Evolutionary conservation across 1,140 invertebrate species (phyloP).

Genomic region (Ooceraea biroi): DNA sequence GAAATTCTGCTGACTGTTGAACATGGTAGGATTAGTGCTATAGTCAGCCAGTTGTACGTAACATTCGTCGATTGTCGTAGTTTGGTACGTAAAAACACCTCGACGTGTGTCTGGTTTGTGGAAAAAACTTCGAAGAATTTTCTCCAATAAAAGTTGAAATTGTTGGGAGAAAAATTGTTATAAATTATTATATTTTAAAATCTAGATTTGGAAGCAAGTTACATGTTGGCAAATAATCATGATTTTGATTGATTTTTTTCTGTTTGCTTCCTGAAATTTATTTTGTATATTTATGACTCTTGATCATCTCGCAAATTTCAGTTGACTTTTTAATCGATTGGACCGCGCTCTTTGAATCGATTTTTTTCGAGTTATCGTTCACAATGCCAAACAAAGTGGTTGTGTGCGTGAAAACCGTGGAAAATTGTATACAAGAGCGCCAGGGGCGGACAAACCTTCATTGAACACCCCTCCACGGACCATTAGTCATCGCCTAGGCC

Average conservation of each 20-base stretch:
- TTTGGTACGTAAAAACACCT: background rate
- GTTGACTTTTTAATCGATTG: slow-evolving; percentile 60
- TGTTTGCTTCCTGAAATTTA: background rate
- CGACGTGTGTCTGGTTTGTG: background rate
- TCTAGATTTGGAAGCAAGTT: background rate
- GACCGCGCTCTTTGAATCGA: slow-evolving; percentile 64
- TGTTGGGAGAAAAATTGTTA: background rate
- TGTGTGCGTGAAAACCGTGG: slow-evolving; percentile 72
- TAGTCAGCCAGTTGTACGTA: slow-evolving; percentile 42
- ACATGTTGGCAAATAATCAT: background rate
- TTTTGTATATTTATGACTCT: slow-evolving; percentile 23
- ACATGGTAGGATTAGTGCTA: slow-evolving; percentile 46
- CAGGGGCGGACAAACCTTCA: slow-evolving; percentile 62
- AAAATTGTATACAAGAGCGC: slow-evolving; percentile 75
- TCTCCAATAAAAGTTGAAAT: background rate
- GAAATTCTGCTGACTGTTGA: slow-evolving; percentile 62
- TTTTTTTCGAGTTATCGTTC: slow-evolving; percentile 70
- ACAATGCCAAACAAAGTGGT: slow-evolving; percentile 62
- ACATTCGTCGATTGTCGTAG: slow-evolving; percentile 11
- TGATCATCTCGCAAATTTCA: slow-evolving; percentile 58
- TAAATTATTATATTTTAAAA: too few relatives aligned
- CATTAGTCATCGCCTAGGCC: slow-evolving; percentile 75
- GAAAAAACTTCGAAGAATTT: background rate
- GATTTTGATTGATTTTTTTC: background rate
- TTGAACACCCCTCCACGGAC: slow-evolving; percentile 66